Evolutionary conservation across 2,113 vertebrate species (phyloP).

Genomic region (Albula glossodonta): DNA sequence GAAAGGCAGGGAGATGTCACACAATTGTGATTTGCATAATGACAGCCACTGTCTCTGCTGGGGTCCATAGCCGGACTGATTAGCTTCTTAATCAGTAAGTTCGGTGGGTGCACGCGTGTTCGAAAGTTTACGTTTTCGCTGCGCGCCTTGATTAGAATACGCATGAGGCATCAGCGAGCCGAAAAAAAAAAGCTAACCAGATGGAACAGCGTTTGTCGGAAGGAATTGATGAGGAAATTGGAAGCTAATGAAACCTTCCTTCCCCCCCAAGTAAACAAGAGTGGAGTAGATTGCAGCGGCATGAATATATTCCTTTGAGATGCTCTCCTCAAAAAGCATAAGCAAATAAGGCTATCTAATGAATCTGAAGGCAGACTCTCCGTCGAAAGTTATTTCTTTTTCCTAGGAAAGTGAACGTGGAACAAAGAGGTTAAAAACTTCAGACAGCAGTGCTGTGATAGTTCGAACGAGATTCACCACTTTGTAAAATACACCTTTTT

Average conservation of each 20-base stretch:
- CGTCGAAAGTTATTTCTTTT: neutral
- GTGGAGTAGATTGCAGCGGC: neutral
- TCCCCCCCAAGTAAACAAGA: neutral
- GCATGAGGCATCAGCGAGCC: neutral
- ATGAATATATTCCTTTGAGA: neutral
- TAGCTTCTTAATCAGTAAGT: slow-evolving; percentile 16
- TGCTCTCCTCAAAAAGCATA: neutral
- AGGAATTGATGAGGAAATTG: slow-evolving; percentile 4
- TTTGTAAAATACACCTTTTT: neutral
- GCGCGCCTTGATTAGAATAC: neutral
- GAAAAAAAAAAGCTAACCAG: slow-evolving; percentile 13
- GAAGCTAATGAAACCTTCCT: slow-evolving; percentile 7
- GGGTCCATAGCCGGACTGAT: neutral
- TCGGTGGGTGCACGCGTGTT: neutral
- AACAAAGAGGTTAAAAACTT: slow-evolving; percentile 26
- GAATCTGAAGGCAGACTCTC: neutral
- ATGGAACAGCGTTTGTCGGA: slow-evolving; percentile 4
- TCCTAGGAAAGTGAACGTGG: neutral
- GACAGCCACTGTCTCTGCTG: neutral
- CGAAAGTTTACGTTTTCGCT: slow-evolving; percentile 1
- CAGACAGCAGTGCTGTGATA: neutral
- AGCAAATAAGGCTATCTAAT: slow-evolving; percentile 2
- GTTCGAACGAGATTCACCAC: slow-evolving; percentile 8
- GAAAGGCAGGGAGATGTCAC: neutral
- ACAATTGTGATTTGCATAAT: neutral